Conservation (phyloP, 2,888 invertebrate species). For the Coelinius sp. region DNA sequence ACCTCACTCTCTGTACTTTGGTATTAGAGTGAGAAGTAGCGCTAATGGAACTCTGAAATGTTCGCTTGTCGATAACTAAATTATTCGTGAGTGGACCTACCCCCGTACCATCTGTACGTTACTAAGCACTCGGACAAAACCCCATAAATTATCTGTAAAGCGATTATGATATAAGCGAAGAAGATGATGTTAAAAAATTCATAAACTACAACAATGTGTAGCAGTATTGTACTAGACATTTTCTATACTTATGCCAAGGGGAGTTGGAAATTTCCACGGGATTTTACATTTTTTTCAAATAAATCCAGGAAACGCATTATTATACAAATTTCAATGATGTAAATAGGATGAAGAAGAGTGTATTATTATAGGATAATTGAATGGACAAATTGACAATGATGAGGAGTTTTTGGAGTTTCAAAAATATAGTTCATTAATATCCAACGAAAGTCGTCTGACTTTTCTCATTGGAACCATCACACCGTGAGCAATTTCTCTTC, state of each 20-base stretch:
- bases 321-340: background rate
- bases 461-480: background rate
- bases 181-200: constrained; percentile 28
- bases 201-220: background rate
- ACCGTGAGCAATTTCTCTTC: background rate
- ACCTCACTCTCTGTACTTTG: background rate
- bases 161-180: constrained; percentile 31
- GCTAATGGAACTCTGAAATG: constrained; percentile 63
- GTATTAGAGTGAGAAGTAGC: constrained; percentile 34
- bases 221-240: background rate
- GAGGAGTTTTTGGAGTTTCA: background rate
- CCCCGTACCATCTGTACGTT: background rate
- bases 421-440: background rate
- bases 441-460: background rate
- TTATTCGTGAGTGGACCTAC: constrained; percentile 57
- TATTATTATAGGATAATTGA: background rate
- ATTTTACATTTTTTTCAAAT: background rate
- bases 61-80: constrained; percentile 64
- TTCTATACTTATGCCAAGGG: background rate
- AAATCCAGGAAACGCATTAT: background rate
- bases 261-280: background rate
- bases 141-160: constrained; percentile 36
- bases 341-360: background rate
- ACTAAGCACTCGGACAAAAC: constrained; percentile 24
- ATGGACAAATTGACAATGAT: background rate